phyloP scores from a whole-genome alignment of 2,888 invertebrate species.

The Sipha maydis region DNA sequence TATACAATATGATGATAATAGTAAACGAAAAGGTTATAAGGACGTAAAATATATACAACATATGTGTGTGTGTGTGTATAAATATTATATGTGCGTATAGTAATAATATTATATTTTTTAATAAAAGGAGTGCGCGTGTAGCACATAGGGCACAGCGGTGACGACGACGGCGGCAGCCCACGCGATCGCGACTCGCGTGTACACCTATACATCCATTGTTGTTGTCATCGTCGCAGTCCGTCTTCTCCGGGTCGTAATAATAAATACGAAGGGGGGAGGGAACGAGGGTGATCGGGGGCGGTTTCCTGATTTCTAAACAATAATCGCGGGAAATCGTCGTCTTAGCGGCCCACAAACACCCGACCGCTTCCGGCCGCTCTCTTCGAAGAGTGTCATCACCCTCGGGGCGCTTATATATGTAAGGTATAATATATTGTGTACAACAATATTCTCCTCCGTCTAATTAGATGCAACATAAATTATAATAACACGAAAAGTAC shows the following conservation, averaged over 20 bases:
- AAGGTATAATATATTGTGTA: background rate
- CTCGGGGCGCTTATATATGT: background rate
- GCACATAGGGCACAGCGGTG: slow-evolving; percentile 24
- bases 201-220: slow-evolving; percentile 46
- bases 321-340: slow-evolving; percentile 41
- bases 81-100: background rate
- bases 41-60: slow-evolving; percentile 14
- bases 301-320: slow-evolving; percentile 58
- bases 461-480: background rate
- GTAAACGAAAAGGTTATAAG: slow-evolving; percentile 45
- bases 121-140: slow-evolving; percentile 41
- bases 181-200: slow-evolving; percentile 35
- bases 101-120: slow-evolving; percentile 31
- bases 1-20: slow-evolving; percentile 36
- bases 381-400: background rate
- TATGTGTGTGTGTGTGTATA: background rate
- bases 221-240: slow-evolving; percentile 35
- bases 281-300: background rate
- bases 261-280: background rate
- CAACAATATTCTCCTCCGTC: background rate
- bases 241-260: slow-evolving; percentile 28
- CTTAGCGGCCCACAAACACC: slow-evolving; percentile 30
- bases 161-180: slow-evolving; percentile 40
- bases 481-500: background rate
- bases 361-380: slow-evolving; percentile 21